These are phyloP conservation scores for Sardina pilchardus DNA, from an alignment of 2,113 vertebrate genomes.

Conservation along the genomic window DNA sequence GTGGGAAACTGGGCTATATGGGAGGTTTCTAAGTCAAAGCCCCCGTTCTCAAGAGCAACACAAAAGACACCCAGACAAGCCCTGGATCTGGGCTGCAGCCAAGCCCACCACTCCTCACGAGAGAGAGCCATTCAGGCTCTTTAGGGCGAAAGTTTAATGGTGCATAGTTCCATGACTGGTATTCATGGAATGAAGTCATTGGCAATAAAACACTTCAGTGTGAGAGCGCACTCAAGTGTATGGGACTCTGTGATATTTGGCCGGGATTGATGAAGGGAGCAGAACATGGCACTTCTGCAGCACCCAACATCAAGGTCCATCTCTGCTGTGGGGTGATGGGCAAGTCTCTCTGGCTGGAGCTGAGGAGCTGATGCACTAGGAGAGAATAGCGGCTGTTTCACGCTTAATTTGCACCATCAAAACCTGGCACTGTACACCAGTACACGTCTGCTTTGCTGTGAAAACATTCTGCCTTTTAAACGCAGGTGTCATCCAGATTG, in stretches of 20 bases:
- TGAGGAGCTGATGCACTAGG: background rate
- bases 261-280: background rate
- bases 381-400: too few relatives aligned
- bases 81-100: constrained; percentile 23
- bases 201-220: background rate
- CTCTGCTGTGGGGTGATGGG: background rate
- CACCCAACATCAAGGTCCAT: background rate
- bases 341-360: background rate
- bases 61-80: constrained; percentile 24
- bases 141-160: constrained; percentile 2
- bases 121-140: background rate
- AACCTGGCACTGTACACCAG: too few relatives aligned
- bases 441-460: too few relatives aligned
- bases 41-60: constrained; percentile 22
- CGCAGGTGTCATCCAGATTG: too few relatives aligned
- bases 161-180: background rate
- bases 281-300: background rate
- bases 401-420: too few relatives aligned
- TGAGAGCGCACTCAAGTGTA: background rate
- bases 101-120: background rate
- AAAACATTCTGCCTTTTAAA: too few relatives aligned
- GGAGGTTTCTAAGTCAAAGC: background rate
- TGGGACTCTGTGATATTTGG: background rate
- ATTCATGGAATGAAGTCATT: constrained; percentile 4
- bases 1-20: constrained; percentile 20